Evolutionary conservation across 2,113 vertebrate genomes (phyloP).

Genomic region (Benitochromis conjunctus): DNA sequence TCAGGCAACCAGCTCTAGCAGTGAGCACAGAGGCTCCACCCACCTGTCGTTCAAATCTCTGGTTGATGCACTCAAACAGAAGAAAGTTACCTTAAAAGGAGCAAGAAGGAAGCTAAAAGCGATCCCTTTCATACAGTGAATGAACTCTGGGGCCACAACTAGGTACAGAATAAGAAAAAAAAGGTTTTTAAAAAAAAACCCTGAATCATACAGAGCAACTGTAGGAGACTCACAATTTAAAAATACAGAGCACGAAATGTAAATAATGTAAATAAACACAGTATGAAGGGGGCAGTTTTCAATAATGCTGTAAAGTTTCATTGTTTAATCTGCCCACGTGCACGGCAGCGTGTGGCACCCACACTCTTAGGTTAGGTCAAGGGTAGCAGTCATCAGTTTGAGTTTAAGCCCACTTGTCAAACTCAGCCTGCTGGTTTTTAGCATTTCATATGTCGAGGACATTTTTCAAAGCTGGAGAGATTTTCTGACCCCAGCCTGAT

Average conservation of each 20-base stretch:
- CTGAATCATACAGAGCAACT: neutral
- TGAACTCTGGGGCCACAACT: neutral
- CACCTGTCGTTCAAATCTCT: neutral
- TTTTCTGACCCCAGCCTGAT: neutral
- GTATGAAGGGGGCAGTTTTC: neutral
- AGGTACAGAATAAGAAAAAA: neutral
- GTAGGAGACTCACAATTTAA: neutral
- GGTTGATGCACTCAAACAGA: neutral
- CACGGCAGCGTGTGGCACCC: neutral
- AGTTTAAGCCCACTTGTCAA: neutral
- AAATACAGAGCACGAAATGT: rapidly evolving
- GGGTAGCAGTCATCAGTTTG: neutral
- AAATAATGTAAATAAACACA: neutral
- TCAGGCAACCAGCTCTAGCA: neutral
- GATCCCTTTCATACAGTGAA: neutral
- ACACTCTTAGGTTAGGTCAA: neutral
- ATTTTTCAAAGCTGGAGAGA: neutral
- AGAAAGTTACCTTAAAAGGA: neutral
- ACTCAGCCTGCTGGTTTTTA: neutral
- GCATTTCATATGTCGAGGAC: neutral
- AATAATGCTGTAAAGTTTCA: rapidly evolving
- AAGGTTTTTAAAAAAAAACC: rapidly evolving
- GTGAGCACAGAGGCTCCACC: neutral
- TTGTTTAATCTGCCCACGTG: neutral
- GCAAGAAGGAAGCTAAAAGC: neutral